Evolutionary conservation across 2,888 invertebrate species (phyloP), one percentile per base, ranked within the genome.

Genomic region (Aethes cnicana): DNA sequence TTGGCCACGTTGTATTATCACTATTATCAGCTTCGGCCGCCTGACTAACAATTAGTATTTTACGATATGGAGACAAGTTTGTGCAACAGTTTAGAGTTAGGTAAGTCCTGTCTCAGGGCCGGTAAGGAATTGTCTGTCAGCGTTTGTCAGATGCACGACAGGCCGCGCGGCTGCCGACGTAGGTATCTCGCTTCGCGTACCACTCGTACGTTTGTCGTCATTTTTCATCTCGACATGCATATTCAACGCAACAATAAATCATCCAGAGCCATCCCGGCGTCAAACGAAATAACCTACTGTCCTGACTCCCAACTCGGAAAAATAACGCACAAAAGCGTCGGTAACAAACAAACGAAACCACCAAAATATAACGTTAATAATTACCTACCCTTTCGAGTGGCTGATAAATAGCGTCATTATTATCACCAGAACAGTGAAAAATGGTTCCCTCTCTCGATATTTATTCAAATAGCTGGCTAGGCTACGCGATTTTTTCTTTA

Each of bases 181-280:
- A 67, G n/a, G n/a, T n/a, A n/a, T n/a, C n/a, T 64, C 66, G 68
- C 59, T 69, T 69, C 72, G 72, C 74, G 68, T 69, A 72, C 74
- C 72, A 74, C 69, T 76, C 75, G 70, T 72, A 70, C 72, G 75
- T 77, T 78, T 72, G 73, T 78, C 80, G 74, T 84, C 83, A 86
- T 87, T 87, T 87, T 87, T 89, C 88, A 88, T 87, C 78, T 72
- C 77, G 83, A 84, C 86, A 86, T 87, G 87, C 86, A 88, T 89
- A 87, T 87, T 89, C 86, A 88, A 84, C 84, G 72, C 68, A 73
- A 84, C 76, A 77, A 88, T 89, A 87, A 86, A 89, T 89, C 88
- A 89, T 79, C 75, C 71, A 53, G 68, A 74, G 76, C 77, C 71
- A 80, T 80, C 77, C 75, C 70, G 72, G 70, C 74, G 72, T 76